phyloP scores from a whole-genome alignment of 1,140 invertebrate genomes.

The Pectinophora gossypiella region DNA sequence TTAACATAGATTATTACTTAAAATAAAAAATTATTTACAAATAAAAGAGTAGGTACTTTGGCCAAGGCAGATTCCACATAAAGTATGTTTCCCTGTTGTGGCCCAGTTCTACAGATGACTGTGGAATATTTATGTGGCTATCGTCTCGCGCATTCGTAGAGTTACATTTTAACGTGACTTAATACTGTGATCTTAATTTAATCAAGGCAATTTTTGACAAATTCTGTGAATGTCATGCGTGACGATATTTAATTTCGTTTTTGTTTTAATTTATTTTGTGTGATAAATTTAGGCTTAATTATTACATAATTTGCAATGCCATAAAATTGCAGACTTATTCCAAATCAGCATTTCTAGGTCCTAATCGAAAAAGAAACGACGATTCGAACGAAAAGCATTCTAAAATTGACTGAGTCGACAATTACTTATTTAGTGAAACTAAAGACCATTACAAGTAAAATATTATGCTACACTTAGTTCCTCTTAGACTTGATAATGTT shows the following conservation, averaged over 20 bases:
- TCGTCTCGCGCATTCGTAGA: constrained; percentile 62
- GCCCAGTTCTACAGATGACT: constrained; percentile 60
- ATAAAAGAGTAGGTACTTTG: too few relatives aligned
- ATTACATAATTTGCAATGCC: constrained; percentile 49
- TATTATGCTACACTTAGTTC: constrained; percentile 66
- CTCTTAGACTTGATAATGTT: constrained; percentile 71
- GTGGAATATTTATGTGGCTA: constrained; percentile 68
- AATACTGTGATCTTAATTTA: constrained; percentile 76
- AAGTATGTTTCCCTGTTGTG: constrained; percentile 50
- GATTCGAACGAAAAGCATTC: constrained; percentile 10
- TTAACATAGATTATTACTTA: too few relatives aligned
- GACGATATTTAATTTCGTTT: constrained; percentile 56
- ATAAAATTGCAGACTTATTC: constrained; percentile 51
- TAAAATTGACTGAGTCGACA: constrained; percentile 20
- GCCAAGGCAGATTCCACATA: too few relatives aligned
- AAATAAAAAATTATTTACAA: too few relatives aligned
- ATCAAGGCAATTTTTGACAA: constrained; percentile 69
- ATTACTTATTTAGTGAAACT: constrained; percentile 19
- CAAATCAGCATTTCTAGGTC: constrained; percentile 58
- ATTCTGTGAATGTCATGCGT: constrained; percentile 56
- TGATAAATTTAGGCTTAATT: constrained; percentile 66
- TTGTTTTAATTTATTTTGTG: constrained; percentile 64
- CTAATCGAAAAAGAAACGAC: constrained; percentile 1
- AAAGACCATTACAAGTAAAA: constrained; percentile 48
- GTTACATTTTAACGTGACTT: constrained; percentile 71